Evolutionary conservation across 2,888 invertebrate species (phyloP), one percentile per base, ranked within the genome.

Genomic region (Campoletis raptor): DNA sequence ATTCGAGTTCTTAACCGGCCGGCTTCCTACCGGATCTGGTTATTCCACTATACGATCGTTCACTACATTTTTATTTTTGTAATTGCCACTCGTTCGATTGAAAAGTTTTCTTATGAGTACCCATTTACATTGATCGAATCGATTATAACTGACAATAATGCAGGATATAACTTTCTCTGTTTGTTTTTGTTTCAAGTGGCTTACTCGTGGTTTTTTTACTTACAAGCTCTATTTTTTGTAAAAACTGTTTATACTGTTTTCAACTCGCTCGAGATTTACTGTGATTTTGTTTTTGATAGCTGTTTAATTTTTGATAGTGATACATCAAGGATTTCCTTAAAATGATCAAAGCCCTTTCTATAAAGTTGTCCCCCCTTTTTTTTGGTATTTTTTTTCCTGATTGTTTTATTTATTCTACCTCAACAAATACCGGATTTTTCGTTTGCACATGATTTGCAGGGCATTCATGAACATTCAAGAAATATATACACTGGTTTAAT

Each of bases 1-100:
- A 45, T 61, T 70, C 64, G 24, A 24, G 36, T 15, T 76, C 66
- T 54, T 12, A 48, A 67, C 80, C 67, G 57, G 77, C 57, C 73
- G 77, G 72, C 86, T 36, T 77, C 64, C 66, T 42, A 30, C 67
- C 37, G 36, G 61, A 73, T 81, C 69, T 77, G 12, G 45, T 57
- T 64, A 30, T 9, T 66, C 42, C 48, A 40, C 52, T 76, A 42
- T 40, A 30, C 67, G 72, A 81, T 77, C 66, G 21, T 30, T 57
- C 45, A 12, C 30, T 24, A 45, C 66, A 40, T 40, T 66, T 80
- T 83, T 83, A 45, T 81, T 69, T 42, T 57, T 40, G n/a, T 72
- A 72, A 64, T 72, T 80, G 21, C 61, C 8, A 36, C 10, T 61
- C 21, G 15, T 21, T 36, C 69, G 73, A 64, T 61, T 69, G 52